phyloP scores from a whole-genome alignment of 2,888 invertebrate genomes.

The Caenorhabditis imperialis region DNA sequence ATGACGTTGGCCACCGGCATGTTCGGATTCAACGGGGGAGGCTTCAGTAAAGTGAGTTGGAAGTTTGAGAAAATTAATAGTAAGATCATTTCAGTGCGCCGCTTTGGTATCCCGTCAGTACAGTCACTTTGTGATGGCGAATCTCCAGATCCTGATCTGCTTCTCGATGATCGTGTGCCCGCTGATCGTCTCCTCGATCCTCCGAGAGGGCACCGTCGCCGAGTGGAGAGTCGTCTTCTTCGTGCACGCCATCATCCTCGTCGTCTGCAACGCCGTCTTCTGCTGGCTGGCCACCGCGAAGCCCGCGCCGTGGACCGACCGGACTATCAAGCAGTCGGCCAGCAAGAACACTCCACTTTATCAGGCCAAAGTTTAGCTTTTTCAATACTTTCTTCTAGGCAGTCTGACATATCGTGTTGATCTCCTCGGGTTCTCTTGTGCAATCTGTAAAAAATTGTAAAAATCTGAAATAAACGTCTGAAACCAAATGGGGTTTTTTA shows the following conservation, averaged over 20 bases:
- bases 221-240: conserved; percentile 74
- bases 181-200: conserved; percentile 62
- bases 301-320: conserved; percentile 74
- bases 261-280: conserved; percentile 72
- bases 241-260: conserved; percentile 71
- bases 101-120: conserved; percentile 74
- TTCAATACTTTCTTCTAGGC: neutral
- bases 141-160: conserved; percentile 74
- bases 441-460: no score
- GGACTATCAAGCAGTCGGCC: conserved; percentile 32
- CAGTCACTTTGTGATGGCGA: conserved; percentile 76
- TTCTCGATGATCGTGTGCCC: conserved; percentile 76
- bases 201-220: conserved; percentile 59
- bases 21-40: conserved; percentile 72
- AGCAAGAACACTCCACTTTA: conserved; percentile 49
- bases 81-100: conserved; percentile 61
- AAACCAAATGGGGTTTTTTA: no score
- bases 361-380: neutral
- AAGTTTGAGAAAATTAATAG: neutral
- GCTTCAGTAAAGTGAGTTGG: conserved; percentile 60
- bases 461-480: no score
- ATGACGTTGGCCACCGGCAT: conserved; percentile 75
- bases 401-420: neutral
- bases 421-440: no score
- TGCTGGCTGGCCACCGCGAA: conserved; percentile 72